Evolutionary conservation across 2,797 vertebrate species (phyloP).

Genomic region (Loris lydekkerianus): DNA sequence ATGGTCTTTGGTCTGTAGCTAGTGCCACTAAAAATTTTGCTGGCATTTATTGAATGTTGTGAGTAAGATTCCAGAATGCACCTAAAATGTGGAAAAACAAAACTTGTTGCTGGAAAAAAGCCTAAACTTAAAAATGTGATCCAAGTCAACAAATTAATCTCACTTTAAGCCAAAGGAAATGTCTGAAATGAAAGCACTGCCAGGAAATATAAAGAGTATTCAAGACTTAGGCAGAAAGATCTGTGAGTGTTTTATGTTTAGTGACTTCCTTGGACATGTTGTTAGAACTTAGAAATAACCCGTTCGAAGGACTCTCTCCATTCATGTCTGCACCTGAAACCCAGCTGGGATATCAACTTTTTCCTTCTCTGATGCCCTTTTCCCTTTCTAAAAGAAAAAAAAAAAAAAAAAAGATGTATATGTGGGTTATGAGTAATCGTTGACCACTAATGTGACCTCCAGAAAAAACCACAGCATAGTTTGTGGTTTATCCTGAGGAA

Average conservation of each 20-base stretch:
- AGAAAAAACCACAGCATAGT: slow-evolving; percentile 79
- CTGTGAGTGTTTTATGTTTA: background rate
- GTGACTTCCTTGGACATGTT: background rate
- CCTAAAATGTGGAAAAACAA: slow-evolving; percentile 81
- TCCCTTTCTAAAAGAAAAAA: slow-evolving; percentile 13
- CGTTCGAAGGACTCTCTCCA: background rate
- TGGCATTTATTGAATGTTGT: slow-evolving; percentile 75
- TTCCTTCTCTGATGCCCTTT: background rate
- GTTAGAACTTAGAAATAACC: background rate
- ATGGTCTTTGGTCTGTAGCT: slow-evolving; percentile 62
- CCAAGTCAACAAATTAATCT: slow-evolving; percentile 81
- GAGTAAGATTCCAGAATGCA: slow-evolving; percentile 74
- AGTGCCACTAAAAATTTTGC: slow-evolving; percentile 46
- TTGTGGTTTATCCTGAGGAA: slow-evolving; percentile 85
- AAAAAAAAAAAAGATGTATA: background rate
- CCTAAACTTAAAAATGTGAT: slow-evolving; percentile 75
- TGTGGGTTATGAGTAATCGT: slow-evolving; percentile 41
- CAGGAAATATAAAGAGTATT: slow-evolving; percentile 67
- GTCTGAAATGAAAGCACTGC: slow-evolving; percentile 68
- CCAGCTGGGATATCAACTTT: background rate
- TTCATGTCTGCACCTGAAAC: background rate
- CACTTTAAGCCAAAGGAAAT: slow-evolving; percentile 74
- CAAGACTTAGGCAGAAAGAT: slow-evolving; percentile 63
- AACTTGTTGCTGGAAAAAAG: slow-evolving; percentile 80
- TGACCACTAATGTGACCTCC: slow-evolving; percentile 81